phyloP scores from a whole-genome alignment of 2,113 vertebrate species.

The Oxyruncus cristatus region DNA sequence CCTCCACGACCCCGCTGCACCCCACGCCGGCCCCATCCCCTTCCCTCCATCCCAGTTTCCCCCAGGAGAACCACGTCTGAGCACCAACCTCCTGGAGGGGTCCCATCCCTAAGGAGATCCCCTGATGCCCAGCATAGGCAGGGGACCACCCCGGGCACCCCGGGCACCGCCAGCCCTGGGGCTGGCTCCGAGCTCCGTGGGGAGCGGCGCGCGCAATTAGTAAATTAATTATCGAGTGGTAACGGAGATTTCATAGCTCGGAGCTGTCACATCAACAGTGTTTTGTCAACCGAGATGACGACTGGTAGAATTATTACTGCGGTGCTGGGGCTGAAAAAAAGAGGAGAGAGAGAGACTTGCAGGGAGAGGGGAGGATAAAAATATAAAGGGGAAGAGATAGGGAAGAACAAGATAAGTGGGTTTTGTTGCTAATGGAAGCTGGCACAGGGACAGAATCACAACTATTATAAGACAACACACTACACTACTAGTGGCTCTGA shows the following conservation, averaged over 20 bases:
- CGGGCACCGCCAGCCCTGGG: not conserved
- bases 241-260: slow-evolving; percentile 58
- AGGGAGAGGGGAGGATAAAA: slow-evolving; percentile 53
- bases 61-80: fast-evolving
- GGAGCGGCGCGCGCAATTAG: slow-evolving; percentile 49
- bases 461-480: slow-evolving; percentile 56
- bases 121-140: not conserved
- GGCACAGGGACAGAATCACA: slow-evolving; percentile 53
- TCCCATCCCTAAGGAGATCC: not conserved
- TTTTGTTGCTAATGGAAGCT: slow-evolving; percentile 71
- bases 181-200: not conserved
- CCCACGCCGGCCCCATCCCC: not conserved
- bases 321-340: not conserved
- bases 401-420: slow-evolving; percentile 71
- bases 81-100: fast-evolving
- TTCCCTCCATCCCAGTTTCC: not conserved
- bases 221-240: slow-evolving; percentile 60
- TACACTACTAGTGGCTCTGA: slow-evolving; percentile 54
- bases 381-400: slow-evolving; percentile 65
- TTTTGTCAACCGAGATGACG: slow-evolving; percentile 62
- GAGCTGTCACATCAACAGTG: slow-evolving; percentile 66
- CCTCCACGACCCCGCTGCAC: not conserved
- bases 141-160: not conserved
- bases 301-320: slow-evolving; percentile 62
- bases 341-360: not conserved